Percentiles rank a stretch among this genome's conserved stretches.
Evolutionary conservation across 2,113 vertebrate species (phyloP).

Genomic region (Falcunculus frontatus): DNA sequence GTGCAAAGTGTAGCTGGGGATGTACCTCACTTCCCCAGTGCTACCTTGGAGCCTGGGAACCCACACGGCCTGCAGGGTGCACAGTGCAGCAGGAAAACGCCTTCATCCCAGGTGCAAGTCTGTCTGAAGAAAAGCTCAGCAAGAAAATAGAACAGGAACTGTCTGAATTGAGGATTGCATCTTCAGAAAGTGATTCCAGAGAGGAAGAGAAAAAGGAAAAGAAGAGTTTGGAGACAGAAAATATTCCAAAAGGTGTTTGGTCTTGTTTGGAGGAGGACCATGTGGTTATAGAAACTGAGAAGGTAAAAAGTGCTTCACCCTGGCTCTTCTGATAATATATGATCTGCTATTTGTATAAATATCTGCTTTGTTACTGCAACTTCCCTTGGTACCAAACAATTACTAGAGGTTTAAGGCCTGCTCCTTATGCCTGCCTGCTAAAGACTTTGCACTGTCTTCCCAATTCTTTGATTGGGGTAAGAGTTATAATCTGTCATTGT

Average conservation of each 20-base stretch:
- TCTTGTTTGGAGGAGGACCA: background rate
- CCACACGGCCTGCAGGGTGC: background rate
- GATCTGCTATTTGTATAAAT: background rate
- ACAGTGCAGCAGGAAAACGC: background rate
- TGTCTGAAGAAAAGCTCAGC: background rate
- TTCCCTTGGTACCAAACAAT: background rate
- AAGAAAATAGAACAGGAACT: conserved; percentile 15
- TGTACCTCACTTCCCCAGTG: background rate
- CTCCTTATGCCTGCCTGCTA: background rate
- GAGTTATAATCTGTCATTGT: background rate
- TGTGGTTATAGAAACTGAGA: background rate
- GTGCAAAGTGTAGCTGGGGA: background rate
- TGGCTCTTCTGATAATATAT: background rate
- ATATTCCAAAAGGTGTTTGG: background rate
- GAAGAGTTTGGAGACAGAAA: background rate
- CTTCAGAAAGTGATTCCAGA: background rate
- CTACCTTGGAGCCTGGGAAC: background rate
- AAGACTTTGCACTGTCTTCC: background rate
- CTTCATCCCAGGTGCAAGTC: background rate
- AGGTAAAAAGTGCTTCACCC: conserved; percentile 18
- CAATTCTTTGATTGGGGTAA: background rate
- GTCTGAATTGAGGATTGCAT: background rate
- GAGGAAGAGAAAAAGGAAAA: background rate
- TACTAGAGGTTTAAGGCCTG: background rate
- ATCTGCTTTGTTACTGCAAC: background rate